phyloP scores from a whole-genome alignment of 2,797 vertebrate species.

The Chrosomus eos region DNA sequence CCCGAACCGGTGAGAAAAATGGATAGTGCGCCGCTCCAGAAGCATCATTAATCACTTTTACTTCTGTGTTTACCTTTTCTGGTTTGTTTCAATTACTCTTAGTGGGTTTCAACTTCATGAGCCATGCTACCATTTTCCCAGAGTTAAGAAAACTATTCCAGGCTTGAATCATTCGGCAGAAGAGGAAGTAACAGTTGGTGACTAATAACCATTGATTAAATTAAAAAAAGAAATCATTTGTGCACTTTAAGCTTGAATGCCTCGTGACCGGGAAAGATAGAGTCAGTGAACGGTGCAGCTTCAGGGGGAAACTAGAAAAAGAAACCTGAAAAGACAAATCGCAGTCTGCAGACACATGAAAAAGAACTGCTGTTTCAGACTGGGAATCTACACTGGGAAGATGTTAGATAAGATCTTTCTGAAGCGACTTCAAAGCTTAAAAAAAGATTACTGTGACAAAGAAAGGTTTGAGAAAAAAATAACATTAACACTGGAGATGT shows the following conservation, averaged over 20 bases:
- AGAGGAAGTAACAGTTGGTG: slow-evolving; percentile 31
- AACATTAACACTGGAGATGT: neutral
- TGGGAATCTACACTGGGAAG: slow-evolving; percentile 5
- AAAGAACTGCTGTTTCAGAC: slow-evolving; percentile 8
- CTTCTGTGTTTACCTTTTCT: slow-evolving; percentile 53
- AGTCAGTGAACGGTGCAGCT: neutral
- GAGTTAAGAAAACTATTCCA: slow-evolving; percentile 40
- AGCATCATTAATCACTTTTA: slow-evolving; percentile 52
- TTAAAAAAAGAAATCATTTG: slow-evolving; percentile 2
- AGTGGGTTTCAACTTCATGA: slow-evolving; percentile 50
- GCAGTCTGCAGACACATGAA: neutral
- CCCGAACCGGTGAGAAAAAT: slow-evolving; percentile 40
- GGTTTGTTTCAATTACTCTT: slow-evolving; percentile 55
- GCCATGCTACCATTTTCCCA: slow-evolving; percentile 37
- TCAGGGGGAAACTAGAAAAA: slow-evolving; percentile 16
- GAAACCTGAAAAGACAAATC: slow-evolving; percentile 14
- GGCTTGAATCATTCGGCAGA: slow-evolving; percentile 24
- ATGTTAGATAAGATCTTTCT: slow-evolving; percentile 24
- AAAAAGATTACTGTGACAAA: neutral
- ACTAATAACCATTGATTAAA: slow-evolving; percentile 40
- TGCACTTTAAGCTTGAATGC: slow-evolving; percentile 12
- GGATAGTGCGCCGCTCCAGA: slow-evolving; percentile 13
- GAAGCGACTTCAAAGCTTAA: slow-evolving; percentile 5
- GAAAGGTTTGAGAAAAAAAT: slow-evolving; percentile 1
- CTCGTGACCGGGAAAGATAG: neutral